Percentiles rank a stretch among this genome's conserved stretches.
Conservation (phyloP, 2,797 vertebrate species). For the Lagorchestes hirsutus region DNA sequence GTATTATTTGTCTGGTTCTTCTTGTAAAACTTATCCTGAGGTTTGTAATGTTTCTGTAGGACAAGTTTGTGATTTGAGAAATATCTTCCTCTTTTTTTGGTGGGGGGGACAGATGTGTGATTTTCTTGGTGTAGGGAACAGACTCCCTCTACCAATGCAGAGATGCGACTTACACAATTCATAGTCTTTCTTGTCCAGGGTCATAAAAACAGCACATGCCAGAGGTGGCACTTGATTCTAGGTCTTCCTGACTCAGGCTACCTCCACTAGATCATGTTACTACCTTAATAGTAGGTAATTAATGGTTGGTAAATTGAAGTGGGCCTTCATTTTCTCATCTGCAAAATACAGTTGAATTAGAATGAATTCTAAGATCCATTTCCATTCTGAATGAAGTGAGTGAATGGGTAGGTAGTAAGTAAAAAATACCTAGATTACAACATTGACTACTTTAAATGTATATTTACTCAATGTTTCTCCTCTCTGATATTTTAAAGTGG, state of each 20-base stretch:
- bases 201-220: background rate
- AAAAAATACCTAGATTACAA: background rate
- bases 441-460: background rate
- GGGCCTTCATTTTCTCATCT: background rate
- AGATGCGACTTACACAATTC: background rate
- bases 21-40: background rate
- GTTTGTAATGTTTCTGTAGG: background rate
- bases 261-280: background rate
- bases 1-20: background rate
- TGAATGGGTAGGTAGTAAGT: background rate
- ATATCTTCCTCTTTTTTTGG: background rate
- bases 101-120: background rate
- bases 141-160: background rate
- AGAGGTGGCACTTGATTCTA: background rate
- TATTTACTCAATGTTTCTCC: background rate
- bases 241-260: background rate
- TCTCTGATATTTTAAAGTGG: background rate
- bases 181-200: background rate
- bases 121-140: background rate
- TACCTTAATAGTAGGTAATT: background rate
- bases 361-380: background rate
- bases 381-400: background rate
- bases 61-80: background rate
- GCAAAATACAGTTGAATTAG: background rate
- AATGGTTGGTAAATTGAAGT: background rate